Evolutionary conservation across 2,797 vertebrate species (phyloP), one percentile per base, ranked within the genome.

Genomic region (Gallinago stenura): DNA sequence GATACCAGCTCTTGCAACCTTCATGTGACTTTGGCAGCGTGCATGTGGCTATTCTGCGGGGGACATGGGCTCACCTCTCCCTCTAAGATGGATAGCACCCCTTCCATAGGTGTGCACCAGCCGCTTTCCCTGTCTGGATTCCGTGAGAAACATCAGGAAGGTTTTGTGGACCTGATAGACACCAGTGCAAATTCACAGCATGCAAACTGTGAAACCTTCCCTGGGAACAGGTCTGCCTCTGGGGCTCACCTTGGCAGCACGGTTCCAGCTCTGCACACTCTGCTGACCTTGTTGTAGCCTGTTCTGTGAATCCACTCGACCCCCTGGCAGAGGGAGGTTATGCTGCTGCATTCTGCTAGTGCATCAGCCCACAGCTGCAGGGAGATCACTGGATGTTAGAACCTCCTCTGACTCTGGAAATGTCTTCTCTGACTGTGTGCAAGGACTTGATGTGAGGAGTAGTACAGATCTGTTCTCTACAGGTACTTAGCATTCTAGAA

Each of bases 11-110:
- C 54, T 17, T 39, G 43, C 90, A 90, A 96, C 97, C 97, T 96
- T 97, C 58, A 25, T 50, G 70, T 96, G 96, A 95, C 97, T 95
- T 96, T 95, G 89, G 80, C 69, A 77, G 91, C 14, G 1, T 20
- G 45, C 75, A n/a, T 4, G 8, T 54, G 83, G 84, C 92, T 79
- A 1, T 51, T 48, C 54, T 19, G 78, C 22, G 13, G 7, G 46
- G 60, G 69, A 35, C 56, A 48, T 3, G 51, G 83, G 24, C 37
- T 56, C 30, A 2, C 15, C 46, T 58, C 43, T 53, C 45, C 80
- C 65, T 45, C 85, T 24, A 57, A 28, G 43, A 72, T 6, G 60
- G 71, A 43, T 25, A 45, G 57, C 73, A 60, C 24, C 3, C 0
- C 80, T 46, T 70, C 50, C 58, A 4, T 2, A 78, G 73, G 17